Conservation (phyloP, 2,888 invertebrate genomes). For the Cecidostiba fungosa region DNA sequence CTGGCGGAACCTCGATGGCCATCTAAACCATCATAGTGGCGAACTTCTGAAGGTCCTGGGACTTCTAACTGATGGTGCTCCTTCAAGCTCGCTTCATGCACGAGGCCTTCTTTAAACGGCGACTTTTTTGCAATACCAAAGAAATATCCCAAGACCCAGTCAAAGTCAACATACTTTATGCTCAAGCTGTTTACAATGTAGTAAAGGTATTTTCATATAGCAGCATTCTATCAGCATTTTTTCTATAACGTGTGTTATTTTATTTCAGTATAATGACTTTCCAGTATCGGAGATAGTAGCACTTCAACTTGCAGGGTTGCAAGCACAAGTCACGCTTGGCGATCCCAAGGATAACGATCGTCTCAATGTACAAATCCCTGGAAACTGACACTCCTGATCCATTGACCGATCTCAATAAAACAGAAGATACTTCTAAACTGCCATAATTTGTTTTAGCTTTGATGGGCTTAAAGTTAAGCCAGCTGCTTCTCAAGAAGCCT, state of each 20-base stretch:
- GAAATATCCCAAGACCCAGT: conserved; percentile 97
- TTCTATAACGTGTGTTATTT: conserved; percentile 68
- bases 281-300: conserved; percentile 97
- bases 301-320: conserved; percentile 94
- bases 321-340: conserved; percentile 96
- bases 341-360: conserved; percentile 90
- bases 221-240: neutral
- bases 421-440: conserved; percentile 65
- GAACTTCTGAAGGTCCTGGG: conserved; percentile 99
- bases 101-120: conserved; percentile 94
- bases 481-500: too few species aligned
- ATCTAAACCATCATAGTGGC: conserved; percentile 99
- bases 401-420: conserved; percentile 80
- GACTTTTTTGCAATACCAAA: conserved; percentile 92
- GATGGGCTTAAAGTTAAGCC: too few species aligned
- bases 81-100: conserved; percentile 97
- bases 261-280: conserved; percentile 91
- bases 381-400: conserved; percentile 80
- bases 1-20: conserved; percentile 96
- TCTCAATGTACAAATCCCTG: conserved; percentile 81
- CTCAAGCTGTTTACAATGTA: conserved; percentile 96
- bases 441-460: conserved; percentile 50
- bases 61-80: conserved; percentile 97
- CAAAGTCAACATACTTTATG: conserved; percentile 95
- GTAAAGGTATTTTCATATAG: conserved; percentile 87